Evolutionary conservation across 2,888 invertebrate species (phyloP).

Genomic region (Tridacna crocea): DNA sequence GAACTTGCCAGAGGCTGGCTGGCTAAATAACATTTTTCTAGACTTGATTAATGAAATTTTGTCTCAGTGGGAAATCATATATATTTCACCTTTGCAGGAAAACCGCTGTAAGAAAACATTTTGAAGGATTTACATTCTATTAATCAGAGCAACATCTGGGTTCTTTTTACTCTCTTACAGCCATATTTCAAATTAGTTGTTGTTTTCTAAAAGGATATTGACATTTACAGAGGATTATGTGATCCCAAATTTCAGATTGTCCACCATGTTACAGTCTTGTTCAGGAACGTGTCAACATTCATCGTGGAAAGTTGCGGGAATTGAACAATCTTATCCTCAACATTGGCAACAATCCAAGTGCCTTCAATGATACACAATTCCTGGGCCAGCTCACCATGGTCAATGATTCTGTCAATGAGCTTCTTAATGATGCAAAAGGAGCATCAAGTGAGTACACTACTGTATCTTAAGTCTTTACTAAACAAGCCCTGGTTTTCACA

Average conservation of each 20-base stretch:
- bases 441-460: conserved; percentile 69
- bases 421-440: conserved; percentile 90
- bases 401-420: conserved; percentile 89
- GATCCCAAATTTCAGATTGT: conserved; percentile 86
- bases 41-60: no score
- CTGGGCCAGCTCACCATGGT: conserved; percentile 92
- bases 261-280: conserved; percentile 98
- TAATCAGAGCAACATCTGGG: no score
- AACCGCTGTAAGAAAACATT: no score
- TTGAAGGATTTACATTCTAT: no score
- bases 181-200: no score
- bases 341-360: conserved; percentile 96
- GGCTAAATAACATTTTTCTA: no score
- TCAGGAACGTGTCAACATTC: conserved; percentile 91
- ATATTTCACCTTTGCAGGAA: no score
- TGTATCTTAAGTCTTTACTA: no score
- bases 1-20: no score
- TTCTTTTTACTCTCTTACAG: no score
- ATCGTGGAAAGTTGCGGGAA: conserved; percentile 85
- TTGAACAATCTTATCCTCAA: conserved; percentile 91
- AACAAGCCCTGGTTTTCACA: no score
- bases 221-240: neutral
- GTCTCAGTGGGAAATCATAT: no score
- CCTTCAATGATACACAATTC: conserved; percentile 95
- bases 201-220: neutral